A percentile compares a stretch with the other conserved stretches of the same genome.
Conservation (phyloP, 2,113 vertebrate species). For the Seriola rivoliana region DNA sequence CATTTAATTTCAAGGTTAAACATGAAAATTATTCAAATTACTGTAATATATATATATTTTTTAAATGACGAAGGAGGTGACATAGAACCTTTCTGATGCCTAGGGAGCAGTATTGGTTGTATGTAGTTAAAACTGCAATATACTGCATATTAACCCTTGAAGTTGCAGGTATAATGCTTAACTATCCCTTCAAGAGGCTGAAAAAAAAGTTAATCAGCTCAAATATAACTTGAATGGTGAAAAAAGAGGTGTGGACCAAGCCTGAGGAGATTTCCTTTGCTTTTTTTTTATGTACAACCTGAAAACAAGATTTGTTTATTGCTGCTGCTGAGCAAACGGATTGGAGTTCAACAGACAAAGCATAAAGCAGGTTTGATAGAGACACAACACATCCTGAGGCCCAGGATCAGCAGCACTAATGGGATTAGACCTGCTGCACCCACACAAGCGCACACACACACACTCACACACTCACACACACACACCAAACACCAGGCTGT, state of each 20-base stretch:
- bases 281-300: slow-evolving; percentile 17
- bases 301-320: slow-evolving; percentile 56
- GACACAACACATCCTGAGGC: slow-evolving; percentile 60
- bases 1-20: slow-evolving; percentile 16
- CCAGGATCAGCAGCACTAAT: slow-evolving; percentile 63
- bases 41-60: background rate
- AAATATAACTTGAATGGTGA: slow-evolving; percentile 14
- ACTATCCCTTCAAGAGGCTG: background rate
- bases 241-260: slow-evolving; percentile 1
- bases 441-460: slow-evolving; percentile 46
- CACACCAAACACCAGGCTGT: slow-evolving; percentile 33
- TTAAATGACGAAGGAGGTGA: background rate
- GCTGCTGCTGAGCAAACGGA: slow-evolving; percentile 40
- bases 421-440: slow-evolving; percentile 61
- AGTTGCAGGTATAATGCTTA: background rate
- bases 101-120: slow-evolving; percentile 62
- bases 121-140: background rate
- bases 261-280: slow-evolving; percentile 17
- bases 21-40: background rate
- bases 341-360: slow-evolving; percentile 42
- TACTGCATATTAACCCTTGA: slow-evolving; percentile 17
- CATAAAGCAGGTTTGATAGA: slow-evolving; percentile 68
- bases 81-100: slow-evolving; percentile 6
- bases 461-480: slow-evolving; percentile 45
- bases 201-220: slow-evolving; percentile 12